Conservation (phyloP, 2,888 invertebrate species). For the Magallana nippona region DNA sequence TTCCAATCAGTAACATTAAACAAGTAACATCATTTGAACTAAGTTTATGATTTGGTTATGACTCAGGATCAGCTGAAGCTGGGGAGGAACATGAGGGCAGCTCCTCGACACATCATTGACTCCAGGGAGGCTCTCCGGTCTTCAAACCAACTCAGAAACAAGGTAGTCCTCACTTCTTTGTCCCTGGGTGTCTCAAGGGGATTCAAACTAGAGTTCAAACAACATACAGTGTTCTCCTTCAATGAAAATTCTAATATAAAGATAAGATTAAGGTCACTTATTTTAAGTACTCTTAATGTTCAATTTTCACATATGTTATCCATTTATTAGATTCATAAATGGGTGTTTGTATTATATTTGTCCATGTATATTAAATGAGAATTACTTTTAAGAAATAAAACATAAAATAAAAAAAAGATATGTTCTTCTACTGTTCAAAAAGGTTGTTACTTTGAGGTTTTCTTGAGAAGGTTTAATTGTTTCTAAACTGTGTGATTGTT, state of each 20-base stretch:
- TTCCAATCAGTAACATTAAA: background rate
- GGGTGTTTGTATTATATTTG: too few species aligned
- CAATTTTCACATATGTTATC: too few species aligned
- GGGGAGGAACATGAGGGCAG: constrained; percentile 64
- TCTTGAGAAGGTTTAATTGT: background rate
- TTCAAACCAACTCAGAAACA: constrained; percentile 36
- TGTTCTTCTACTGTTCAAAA: too few species aligned
- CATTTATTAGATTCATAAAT: too few species aligned
- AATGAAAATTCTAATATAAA: too few species aligned
- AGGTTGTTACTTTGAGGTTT: background rate
- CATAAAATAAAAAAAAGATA: too few species aligned
- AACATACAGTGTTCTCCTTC: too few species aligned
- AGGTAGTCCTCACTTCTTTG: background rate
- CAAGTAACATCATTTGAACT: background rate
- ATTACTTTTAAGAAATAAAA: too few species aligned
- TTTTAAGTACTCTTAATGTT: too few species aligned
- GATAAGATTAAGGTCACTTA: too few species aligned
- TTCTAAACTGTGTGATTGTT: constrained; percentile 16
- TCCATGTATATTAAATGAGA: too few species aligned
- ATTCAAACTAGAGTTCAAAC: too few species aligned
- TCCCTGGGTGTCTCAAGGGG: background rate
- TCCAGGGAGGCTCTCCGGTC: constrained; percentile 43
- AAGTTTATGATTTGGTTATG: background rate
- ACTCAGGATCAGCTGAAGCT: constrained; percentile 62
- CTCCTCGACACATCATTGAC: constrained; percentile 54